phyloP scores from a whole-genome alignment of 2,797 vertebrate species.

The Channallabes apus region DNA sequence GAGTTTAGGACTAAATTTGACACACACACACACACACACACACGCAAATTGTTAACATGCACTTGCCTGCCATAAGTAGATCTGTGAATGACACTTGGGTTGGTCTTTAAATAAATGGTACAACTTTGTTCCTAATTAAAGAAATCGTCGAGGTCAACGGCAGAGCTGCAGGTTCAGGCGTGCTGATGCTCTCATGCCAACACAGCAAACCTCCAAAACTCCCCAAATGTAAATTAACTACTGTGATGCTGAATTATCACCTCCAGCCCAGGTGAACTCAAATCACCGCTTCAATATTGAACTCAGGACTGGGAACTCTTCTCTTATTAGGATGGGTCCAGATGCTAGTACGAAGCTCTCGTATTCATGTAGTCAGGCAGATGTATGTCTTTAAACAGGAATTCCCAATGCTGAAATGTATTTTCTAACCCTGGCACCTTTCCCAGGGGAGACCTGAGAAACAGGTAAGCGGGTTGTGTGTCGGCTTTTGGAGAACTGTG shows the following conservation, averaged over 20 bases:
- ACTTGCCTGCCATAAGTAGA: background rate
- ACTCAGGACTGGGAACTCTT: background rate
- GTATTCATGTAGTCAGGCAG: background rate
- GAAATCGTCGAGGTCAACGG: background rate
- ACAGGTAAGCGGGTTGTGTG: constrained; percentile 34
- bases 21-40: background rate
- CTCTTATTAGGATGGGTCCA: background rate
- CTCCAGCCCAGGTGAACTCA: background rate
- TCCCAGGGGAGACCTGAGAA: constrained; percentile 3
- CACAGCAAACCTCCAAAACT: background rate
- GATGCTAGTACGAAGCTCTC: background rate
- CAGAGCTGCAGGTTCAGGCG: background rate
- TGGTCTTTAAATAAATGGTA: background rate
- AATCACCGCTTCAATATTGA: background rate
- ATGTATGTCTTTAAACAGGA: background rate
- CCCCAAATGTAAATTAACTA: background rate
- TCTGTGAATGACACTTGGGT: background rate
- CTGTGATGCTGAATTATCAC: background rate
- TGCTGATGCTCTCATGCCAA: background rate
- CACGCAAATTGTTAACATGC: background rate
- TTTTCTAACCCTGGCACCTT: background rate
- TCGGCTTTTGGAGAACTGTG: background rate
- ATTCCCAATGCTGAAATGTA: background rate
- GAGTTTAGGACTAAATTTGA: too few species aligned
- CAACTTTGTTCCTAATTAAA: background rate